Conservation (phyloP, 2,113 vertebrate species). For the Macroglossus sobrinus region DNA sequence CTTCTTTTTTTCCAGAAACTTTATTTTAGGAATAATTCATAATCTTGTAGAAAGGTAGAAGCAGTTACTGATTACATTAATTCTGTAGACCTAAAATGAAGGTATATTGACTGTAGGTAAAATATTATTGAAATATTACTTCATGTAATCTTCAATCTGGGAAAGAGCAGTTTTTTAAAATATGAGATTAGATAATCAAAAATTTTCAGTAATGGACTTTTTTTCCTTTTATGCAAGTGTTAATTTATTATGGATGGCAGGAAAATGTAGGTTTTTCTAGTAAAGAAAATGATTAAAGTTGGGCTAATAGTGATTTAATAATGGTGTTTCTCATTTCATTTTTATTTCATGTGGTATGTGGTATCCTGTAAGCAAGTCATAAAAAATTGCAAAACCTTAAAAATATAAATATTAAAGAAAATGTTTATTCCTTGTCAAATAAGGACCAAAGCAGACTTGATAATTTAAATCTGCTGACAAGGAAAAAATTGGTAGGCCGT, state of each 20-base stretch:
- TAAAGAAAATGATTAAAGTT: not conserved
- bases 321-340: not conserved
- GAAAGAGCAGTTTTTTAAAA: not conserved
- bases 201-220: not conserved
- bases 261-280: not conserved
- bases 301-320: not conserved
- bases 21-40: not conserved
- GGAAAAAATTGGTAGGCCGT: not conserved
- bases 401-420: constrained; percentile 31
- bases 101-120: not conserved
- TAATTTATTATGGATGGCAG: not conserved
- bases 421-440: not conserved
- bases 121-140: not conserved
- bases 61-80: not conserved
- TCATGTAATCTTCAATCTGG: not conserved
- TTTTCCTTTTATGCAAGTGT: not conserved
- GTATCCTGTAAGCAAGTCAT: not conserved
- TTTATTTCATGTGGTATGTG: constrained; percentile 19
- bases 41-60: not conserved
- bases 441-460: not conserved
- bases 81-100: not conserved
- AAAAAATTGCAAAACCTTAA: constrained; percentile 26
- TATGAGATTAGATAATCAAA: not conserved
- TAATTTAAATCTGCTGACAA: constrained; percentile 14
- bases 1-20: not conserved